phyloP scores from a whole-genome alignment of 2,113 vertebrate genomes.

The Sceloporus tristichus region DNA sequence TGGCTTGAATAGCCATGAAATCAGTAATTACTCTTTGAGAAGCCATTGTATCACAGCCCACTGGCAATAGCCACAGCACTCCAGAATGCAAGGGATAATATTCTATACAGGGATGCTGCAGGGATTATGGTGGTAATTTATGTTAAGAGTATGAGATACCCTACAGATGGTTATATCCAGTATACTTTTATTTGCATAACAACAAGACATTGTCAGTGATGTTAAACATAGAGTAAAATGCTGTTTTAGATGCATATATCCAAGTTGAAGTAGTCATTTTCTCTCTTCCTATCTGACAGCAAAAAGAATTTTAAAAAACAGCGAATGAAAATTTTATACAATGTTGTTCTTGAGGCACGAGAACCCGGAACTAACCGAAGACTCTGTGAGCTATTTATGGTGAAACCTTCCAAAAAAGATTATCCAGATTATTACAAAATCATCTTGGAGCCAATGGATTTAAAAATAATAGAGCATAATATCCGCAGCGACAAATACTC shows the following conservation, averaged over 20 bases:
- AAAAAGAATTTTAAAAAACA: constrained; percentile 97
- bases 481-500: constrained; percentile 94
- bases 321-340: constrained; percentile 93
- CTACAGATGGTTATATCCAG: neutral
- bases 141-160: neutral
- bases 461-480: constrained; percentile 96
- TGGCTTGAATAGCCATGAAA: neutral
- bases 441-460: constrained; percentile 97
- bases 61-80: neutral
- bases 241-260: neutral
- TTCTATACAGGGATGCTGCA: neutral
- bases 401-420: constrained; percentile 98
- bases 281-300: constrained; percentile 74
- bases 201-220: neutral
- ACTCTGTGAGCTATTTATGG: constrained; percentile 96
- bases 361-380: constrained; percentile 89
- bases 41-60: neutral
- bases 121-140: neutral
- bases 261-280: constrained; percentile 29
- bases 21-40: neutral
- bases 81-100: neutral
- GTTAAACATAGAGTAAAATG: neutral
- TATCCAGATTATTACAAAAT: constrained; percentile 99
- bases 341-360: constrained; percentile 90
- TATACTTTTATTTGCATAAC: neutral